Base-by-base conservation (phyloP, 1,140 invertebrate species). In the Euura saliciscinereae region DNA sequence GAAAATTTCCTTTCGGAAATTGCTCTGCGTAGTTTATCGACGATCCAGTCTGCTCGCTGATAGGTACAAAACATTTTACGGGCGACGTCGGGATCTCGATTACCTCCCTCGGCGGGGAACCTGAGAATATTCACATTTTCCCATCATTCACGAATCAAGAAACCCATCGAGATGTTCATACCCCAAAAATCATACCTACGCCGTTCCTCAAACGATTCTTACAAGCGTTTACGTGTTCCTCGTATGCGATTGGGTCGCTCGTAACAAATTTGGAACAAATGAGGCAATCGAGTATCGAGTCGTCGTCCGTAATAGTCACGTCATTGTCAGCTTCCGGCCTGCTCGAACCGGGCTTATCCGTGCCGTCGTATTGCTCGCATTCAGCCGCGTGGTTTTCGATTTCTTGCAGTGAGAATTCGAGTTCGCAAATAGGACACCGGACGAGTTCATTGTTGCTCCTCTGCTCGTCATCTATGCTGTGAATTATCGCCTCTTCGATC, bases 361-460 rank as follows among this genome's bases (percentile, higher is more conserved):
- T 13, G 6, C 44, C 44, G 28, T 68, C 70, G 44, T 75, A 84
- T 73, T 77, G 78, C 6, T 81, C 70, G 8, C 83, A 84, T 71
- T 70, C 64, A 11, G 78, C 77, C 11, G 83, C 83, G 70, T 84
- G 83, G 44, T 68, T 13, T 66, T 78, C 74, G 73, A 84, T 82
- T 44, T 82, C 59, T 7, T 76, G 66, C 43, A 4, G 44, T 43
- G 75, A 68, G 59, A 82, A 84, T 6, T 2, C 65, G 51, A 77
- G 75, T 65, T 79, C 77, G 70, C 83, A 84, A 51, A 84, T 83
- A 6, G 83, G 83, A 71, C 83, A 84, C 44, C 13, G n/a, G 28
- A 66, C 43, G 8, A 8, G 66, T 28, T 66, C 43, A 2, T 66
- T 28, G 1, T 8, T 66, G 8, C 6, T 28, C 13, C 7, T 66